A percentile compares a stretch with the other conserved stretches of the same genome.
Conservation (phyloP, 2,113 vertebrate species). For the Equus przewalskii region DNA sequence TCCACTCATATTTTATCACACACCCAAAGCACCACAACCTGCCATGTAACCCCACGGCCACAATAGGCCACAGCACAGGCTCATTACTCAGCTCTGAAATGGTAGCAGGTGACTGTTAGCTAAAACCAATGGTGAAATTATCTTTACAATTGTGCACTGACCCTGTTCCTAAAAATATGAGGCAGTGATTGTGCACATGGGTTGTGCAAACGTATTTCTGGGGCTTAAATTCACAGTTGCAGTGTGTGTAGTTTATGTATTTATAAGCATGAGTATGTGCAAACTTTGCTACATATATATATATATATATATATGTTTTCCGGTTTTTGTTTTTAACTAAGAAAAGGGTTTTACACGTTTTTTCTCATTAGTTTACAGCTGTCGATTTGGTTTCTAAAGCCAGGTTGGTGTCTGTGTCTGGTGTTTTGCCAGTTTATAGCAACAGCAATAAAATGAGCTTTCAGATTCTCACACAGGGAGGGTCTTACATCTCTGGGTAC, state of each 20-base stretch:
- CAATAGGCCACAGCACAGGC: constrained; percentile 16
- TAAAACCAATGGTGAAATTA: constrained; percentile 65
- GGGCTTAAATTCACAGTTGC: not conserved
- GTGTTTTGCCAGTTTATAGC: not conserved
- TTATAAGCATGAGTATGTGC: not conserved
- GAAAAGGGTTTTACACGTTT: not conserved
- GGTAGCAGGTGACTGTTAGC: constrained; percentile 60
- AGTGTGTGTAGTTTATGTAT: not conserved
- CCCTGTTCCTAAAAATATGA: constrained; percentile 56
- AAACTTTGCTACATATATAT: not conserved
- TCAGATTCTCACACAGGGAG: not conserved
- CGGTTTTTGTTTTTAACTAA: not conserved
- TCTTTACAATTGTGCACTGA: constrained; percentile 61
- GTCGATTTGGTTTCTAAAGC: constrained; percentile 6
- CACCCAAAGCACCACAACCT: not conserved
- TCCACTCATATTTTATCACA: not conserved
- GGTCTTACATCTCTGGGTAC: not conserved
- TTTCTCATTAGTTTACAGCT: constrained; percentile 7
- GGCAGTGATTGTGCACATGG: not conserved
- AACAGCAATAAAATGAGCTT: not conserved
- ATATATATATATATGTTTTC: no score
- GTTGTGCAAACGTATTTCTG: not conserved
- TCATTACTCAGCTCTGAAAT: constrained; percentile 52
- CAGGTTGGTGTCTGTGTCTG: constrained; percentile 8
- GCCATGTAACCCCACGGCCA: not conserved